phyloP scores from a whole-genome alignment of 2,113 vertebrate genomes.

The Chaetodon trifascialis region DNA sequence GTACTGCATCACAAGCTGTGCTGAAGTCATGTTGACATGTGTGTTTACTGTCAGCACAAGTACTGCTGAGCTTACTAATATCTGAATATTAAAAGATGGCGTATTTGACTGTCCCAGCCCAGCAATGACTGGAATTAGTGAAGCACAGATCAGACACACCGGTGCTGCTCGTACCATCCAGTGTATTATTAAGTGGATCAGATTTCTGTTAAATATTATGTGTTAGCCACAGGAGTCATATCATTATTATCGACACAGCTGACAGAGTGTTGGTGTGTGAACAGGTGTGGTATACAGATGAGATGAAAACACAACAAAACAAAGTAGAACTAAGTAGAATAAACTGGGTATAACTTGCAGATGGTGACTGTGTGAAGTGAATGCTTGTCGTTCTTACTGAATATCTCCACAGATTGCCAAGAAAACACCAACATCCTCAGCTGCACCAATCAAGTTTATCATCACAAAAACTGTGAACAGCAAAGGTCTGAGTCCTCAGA shows the following conservation, averaged over 20 bases:
- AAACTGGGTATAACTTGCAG: no score
- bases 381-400: background rate
- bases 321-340: background rate
- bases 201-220: background rate
- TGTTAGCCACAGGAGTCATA: no score
- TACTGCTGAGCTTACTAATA: no score
- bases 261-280: no score
- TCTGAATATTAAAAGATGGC: background rate
- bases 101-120: background rate
- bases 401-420: conserved; percentile 90
- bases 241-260: no score
- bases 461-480: conserved; percentile 97
- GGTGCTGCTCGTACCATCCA: background rate
- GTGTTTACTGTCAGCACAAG: background rate
- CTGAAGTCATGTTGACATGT: background rate
- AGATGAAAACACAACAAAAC: background rate
- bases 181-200: background rate
- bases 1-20: background rate
- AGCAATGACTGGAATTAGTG: no score
- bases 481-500: conserved; percentile 92
- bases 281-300: background rate
- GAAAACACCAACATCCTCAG: conserved; percentile 92
- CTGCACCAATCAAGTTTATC: conserved; percentile 95
- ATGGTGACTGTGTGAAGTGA: background rate
- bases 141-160: no score